A percentile compares a stretch with the other conserved stretches of the same genome.
Evolutionary conservation across 2,113 vertebrate species (phyloP).

Genomic region (Guaruba guarouba): DNA sequence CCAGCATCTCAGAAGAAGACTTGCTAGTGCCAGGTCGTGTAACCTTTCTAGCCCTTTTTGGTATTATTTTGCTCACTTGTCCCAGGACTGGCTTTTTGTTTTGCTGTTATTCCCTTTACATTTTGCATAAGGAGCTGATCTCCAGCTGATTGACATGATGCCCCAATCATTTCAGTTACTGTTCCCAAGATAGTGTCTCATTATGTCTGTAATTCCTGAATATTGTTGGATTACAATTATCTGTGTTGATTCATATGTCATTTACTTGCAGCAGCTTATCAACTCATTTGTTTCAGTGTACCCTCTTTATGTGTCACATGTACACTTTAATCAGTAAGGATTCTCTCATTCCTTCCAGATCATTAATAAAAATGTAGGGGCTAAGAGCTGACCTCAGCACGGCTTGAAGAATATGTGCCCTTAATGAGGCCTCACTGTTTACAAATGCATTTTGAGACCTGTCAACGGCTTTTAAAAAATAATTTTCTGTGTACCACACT

Average conservation of each 20-base stretch:
- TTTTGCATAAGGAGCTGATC: not conserved
- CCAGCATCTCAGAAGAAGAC: not conserved
- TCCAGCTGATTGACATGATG: constrained; percentile 7
- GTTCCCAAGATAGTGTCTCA: not conserved
- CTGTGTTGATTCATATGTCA: not conserved
- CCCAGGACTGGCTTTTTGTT: not conserved
- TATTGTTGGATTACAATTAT: constrained; percentile 16
- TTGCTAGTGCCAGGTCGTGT: not conserved
- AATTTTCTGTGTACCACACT: not conserved
- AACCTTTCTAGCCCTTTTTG: not conserved
- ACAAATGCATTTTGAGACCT: not conserved
- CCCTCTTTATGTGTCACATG: not conserved
- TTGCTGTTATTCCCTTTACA: not conserved
- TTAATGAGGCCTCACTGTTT: constrained; percentile 6
- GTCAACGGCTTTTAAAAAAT: not conserved
- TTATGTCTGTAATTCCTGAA: constrained; percentile 23
- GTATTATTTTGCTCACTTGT: not conserved
- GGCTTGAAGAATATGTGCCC: not conserved
- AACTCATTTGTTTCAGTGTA: not conserved
- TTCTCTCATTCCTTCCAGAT: not conserved
- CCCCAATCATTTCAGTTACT: not conserved
- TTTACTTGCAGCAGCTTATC: constrained; percentile 17
- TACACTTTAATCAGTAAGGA: not conserved
- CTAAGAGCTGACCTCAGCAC: not conserved
- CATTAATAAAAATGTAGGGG: constrained; percentile 1